Evolutionary conservation across 2,113 vertebrate genomes (phyloP).

Genomic region (Lycaon pictus): DNA sequence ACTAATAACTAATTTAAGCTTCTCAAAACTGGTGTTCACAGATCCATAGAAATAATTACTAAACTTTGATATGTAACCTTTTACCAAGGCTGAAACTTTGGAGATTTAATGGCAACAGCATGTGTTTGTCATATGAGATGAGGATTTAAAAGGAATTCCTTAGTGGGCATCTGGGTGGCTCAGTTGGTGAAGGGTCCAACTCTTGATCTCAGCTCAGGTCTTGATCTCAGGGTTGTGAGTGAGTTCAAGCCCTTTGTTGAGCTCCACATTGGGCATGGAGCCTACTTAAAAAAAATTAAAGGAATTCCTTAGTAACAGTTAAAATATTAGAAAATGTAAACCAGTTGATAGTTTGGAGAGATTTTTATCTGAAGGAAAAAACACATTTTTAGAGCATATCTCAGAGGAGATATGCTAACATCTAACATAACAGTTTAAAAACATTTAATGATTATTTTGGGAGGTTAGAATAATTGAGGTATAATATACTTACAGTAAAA

Average conservation of each 20-base stretch:
- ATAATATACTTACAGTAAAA: not conserved
- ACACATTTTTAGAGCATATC: not conserved
- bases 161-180: not conserved
- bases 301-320: not conserved
- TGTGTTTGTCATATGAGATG: not conserved
- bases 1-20: not conserved
- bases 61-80: conserved; percentile 6
- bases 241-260: not conserved
- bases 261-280: not conserved
- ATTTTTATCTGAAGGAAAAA: not conserved
- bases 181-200: not conserved
- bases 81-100: conserved; percentile 3
- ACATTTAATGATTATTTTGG: not conserved
- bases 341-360: not conserved
- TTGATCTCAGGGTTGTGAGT: not conserved
- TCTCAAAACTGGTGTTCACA: not conserved
- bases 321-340: not conserved
- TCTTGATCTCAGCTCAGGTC: not conserved
- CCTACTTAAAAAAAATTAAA: not conserved
- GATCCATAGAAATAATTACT: not conserved
- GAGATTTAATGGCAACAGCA: not conserved
- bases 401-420: no score
- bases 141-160: not conserved
- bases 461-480: not conserved
- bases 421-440: conserved; percentile 31